Evolutionary conservation across 2,888 invertebrate species (phyloP).

Genomic region (Anticlea derivata): DNA sequence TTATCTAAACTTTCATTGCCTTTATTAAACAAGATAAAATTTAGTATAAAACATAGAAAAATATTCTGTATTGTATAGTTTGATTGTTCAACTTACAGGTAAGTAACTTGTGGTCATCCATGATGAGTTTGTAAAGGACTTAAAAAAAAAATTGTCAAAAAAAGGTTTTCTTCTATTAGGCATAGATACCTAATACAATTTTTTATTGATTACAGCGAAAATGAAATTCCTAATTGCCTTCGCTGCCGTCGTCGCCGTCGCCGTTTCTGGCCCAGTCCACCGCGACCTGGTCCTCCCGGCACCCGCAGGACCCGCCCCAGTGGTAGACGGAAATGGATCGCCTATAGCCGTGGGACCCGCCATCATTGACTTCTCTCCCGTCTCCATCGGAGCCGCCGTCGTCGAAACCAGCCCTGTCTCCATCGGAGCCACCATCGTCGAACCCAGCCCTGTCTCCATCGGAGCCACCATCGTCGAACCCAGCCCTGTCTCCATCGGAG

Average conservation of each 20-base stretch:
- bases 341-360: constrained; percentile 27
- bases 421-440: constrained; percentile 23
- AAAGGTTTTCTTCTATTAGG: too few relatives aligned
- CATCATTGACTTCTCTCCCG: constrained; percentile 29
- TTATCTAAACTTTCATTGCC: constrained; percentile 6
- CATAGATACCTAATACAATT: background rate
- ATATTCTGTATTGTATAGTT: background rate
- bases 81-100: constrained; percentile 3
- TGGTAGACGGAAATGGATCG: constrained; percentile 17
- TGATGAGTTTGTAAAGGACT: too few relatives aligned
- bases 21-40: background rate
- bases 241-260: constrained; percentile 43
- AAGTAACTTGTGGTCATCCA: too few relatives aligned
- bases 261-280: constrained; percentile 30
- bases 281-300: constrained; percentile 31
- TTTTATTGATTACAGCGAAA: constrained; percentile 26
- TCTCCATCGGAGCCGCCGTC: constrained; percentile 31
- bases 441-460: constrained; percentile 30
- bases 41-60: constrained; percentile 1
- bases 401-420: constrained; percentile 33
- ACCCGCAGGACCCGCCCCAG: constrained; percentile 34
- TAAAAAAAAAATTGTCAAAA: too few relatives aligned
- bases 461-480: constrained; percentile 29
- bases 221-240: constrained; percentile 42
- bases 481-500: constrained; percentile 35